A percentile compares a stretch with the other conserved stretches of the same genome.
Conservation (phyloP, 2,797 vertebrate genomes). For the Darevskia nairensis region DNA sequence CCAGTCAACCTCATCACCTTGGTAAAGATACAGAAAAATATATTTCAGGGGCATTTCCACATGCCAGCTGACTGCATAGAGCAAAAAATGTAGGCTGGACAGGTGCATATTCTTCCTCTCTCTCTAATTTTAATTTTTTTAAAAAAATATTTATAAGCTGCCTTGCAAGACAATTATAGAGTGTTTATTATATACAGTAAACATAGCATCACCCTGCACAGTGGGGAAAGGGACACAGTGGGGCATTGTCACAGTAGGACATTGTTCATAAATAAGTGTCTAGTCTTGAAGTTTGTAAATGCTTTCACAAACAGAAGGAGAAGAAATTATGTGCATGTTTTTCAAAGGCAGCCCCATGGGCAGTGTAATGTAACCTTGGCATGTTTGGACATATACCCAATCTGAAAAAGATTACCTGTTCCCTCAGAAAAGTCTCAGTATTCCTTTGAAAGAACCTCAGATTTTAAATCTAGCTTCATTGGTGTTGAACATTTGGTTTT, state of each 20-base stretch:
- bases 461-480: background rate
- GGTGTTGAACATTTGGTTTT: background rate
- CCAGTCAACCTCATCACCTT: background rate
- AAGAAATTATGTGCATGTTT: background rate
- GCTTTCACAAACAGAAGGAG: no score
- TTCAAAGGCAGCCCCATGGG: background rate
- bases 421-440: background rate
- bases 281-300: background rate
- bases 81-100: background rate
- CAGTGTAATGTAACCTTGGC: background rate
- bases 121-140: no score
- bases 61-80: background rate
- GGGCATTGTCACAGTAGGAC: no score
- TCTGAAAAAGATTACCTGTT: background rate
- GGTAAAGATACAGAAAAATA: background rate
- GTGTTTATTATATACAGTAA: no score
- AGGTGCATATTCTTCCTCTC: background rate
- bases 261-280: background rate
- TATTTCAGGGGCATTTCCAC: background rate
- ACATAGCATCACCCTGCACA: no score
- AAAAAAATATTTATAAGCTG: background rate
- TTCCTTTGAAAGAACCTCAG: background rate
- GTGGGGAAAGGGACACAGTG: no score
- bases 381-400: background rate
- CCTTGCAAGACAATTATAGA: background rate